These are phyloP conservation scores for Lasioglossum baleicum DNA, from an alignment of 1,140 invertebrate species.

Conservation along the genomic window DNA sequence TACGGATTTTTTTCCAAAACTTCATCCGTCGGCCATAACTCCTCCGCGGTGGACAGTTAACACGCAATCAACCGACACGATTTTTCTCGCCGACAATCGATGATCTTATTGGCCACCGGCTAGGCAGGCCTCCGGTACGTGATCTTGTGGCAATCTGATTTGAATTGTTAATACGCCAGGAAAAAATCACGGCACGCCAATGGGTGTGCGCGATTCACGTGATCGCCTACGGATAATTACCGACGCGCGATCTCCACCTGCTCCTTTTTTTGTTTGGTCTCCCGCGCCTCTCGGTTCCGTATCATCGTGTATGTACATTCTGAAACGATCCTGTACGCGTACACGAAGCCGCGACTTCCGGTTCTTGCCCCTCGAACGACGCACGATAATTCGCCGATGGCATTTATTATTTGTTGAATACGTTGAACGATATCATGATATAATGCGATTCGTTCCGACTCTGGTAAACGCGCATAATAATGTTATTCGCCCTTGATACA, in stretches of 20 bases:
- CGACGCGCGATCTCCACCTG: constrained; percentile 18
- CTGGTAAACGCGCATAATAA: constrained; percentile 30
- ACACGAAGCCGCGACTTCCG: neutral
- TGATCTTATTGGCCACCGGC: constrained; percentile 63
- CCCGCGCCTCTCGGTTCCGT: neutral
- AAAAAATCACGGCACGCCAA: constrained; percentile 55
- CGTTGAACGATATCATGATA: neutral
- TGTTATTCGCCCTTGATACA: constrained; percentile 31
- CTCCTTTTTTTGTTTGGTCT: neutral
- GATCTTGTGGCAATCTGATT: constrained; percentile 75
- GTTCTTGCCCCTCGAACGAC: neutral
- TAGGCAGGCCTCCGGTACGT: constrained; percentile 72
- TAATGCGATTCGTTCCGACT: neutral
- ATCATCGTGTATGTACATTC: neutral
- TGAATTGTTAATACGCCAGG: constrained; percentile 71
- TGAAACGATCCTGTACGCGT: neutral
- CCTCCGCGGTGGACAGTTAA: constrained; percentile 19
- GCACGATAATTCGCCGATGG: neutral
- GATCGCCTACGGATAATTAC: constrained; percentile 20
- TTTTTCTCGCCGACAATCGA: constrained; percentile 43
- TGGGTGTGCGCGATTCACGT: constrained; percentile 49
- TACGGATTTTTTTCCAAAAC: constrained; percentile 22
- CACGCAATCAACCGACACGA: constrained; percentile 11
- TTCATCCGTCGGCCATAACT: constrained; percentile 23
- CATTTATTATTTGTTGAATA: neutral